Base-by-base conservation (phyloP, 1,140 invertebrate species). In the Drosophila varians region DNA sequence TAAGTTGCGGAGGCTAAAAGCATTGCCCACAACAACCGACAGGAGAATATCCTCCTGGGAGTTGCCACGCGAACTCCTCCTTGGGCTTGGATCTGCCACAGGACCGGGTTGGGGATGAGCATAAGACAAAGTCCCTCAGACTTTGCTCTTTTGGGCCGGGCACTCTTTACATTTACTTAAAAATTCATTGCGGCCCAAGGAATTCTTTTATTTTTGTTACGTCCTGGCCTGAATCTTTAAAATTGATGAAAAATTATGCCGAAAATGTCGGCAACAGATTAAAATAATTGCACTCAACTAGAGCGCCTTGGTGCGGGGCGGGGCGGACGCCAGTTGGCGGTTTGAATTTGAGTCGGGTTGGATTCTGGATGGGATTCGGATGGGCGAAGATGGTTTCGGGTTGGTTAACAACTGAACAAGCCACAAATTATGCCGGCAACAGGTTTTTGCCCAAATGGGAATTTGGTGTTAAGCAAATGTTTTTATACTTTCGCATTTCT, bases 241-340 rank as follows among this genome's bases (percentile, higher is more conserved):
- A 82, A 77, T 66, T 77, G 64, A 87, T 82, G 83, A 73, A 86
- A 82, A 86, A 87, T 86, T 87, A 77, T 86, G 82, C 74, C 64
- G 68, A 62, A 64, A 86, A 86, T 86, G 82, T 71, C 49, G 55
- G 76, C 74, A 57, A 86, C 82, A 87, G 82, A 86, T 86, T 86
- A 74, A 82, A 74, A 82, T 82, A 87, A 86, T 77, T 86, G 82
- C 71, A 82, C 53, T 25, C 70, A 43, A 66, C 45, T 74, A 46
- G 54, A 58, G 42, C 5, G 11, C n/a, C 14, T 21, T 11, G 34
- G 21, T 2, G 36, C 19, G 28, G 26, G n/a, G 25, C 11, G n/a
- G n/a, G n/a, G n/a, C n/a, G n/a, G n/a, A n/a, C n/a, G n/a, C n/a
- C n/a, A 48, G 38, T 8, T 21, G 25, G 11, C 31, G 26, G 18